Evolutionary conservation across 2,113 vertebrate genomes (phyloP).

Genomic region (Spermophilus dauricus): DNA sequence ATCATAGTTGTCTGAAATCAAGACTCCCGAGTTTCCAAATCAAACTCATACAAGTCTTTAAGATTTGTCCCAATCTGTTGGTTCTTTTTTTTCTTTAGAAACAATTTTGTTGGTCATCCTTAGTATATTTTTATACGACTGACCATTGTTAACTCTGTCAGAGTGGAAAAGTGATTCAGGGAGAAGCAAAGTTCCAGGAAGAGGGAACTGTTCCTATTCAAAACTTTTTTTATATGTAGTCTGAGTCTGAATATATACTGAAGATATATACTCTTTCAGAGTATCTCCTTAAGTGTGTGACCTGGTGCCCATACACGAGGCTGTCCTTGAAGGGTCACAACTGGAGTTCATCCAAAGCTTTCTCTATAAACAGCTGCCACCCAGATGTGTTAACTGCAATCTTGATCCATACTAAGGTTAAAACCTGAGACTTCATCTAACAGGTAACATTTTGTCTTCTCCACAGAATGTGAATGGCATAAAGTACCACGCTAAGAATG

Average conservation of each 20-base stretch:
- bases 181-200: neutral
- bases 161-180: neutral
- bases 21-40: neutral
- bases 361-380: neutral
- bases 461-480: constrained; percentile 98
- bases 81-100: neutral
- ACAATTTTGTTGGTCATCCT: neutral
- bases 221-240: neutral
- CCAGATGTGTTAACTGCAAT: neutral
- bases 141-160: constrained; percentile 18
- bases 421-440: neutral
- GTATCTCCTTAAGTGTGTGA: no score
- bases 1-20: neutral
- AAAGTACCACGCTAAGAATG: constrained; percentile 99
- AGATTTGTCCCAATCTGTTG: neutral
- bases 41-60: neutral
- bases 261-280: neutral
- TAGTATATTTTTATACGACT: neutral
- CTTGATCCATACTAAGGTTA: neutral
- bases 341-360: neutral
- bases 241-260: neutral
- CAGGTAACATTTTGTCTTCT: constrained; percentile 57
- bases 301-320: neutral
- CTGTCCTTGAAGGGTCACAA: neutral
- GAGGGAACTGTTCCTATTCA: neutral